A percentile compares a stretch with the other conserved stretches of the same genome.
These are phyloP conservation scores for Portevinia maculata DNA, from an alignment of 2,888 invertebrate species.

Conservation along the genomic window DNA sequence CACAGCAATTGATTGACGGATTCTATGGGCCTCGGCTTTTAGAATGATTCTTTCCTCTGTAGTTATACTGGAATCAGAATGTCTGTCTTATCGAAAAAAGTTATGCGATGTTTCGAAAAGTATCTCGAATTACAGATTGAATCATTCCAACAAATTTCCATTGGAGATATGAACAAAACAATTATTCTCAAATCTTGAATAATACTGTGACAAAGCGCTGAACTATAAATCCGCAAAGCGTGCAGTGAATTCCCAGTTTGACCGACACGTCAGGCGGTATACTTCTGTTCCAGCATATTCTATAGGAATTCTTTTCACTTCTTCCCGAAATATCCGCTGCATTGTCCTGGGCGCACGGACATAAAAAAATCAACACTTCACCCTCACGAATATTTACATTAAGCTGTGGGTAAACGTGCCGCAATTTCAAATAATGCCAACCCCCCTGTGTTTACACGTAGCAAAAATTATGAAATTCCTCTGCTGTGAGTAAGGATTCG, in stretches of 20 bases:
- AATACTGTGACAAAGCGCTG: no score
- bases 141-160: no score
- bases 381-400: slow-evolving; percentile 48
- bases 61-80: no score
- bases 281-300: slow-evolving; percentile 1
- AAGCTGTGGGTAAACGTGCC: slow-evolving; percentile 34
- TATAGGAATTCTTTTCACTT: neutral
- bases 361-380: slow-evolving; percentile 37
- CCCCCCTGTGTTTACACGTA: slow-evolving; percentile 20
- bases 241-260: neutral
- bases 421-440: slow-evolving; percentile 14
- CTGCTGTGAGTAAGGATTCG: slow-evolving; percentile 17
- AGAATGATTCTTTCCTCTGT: no score
- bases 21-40: no score
- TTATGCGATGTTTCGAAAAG: no score
- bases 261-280: neutral
- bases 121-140: no score
- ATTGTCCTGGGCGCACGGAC: neutral
- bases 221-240: no score
- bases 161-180: no score
- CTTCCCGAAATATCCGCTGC: neutral
- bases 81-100: no score
- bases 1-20: no score
- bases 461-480: slow-evolving; percentile 53
- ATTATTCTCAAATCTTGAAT: no score